Conservation (phyloP, 2,888 invertebrate genomes). For the Achlya flavicornis region DNA sequence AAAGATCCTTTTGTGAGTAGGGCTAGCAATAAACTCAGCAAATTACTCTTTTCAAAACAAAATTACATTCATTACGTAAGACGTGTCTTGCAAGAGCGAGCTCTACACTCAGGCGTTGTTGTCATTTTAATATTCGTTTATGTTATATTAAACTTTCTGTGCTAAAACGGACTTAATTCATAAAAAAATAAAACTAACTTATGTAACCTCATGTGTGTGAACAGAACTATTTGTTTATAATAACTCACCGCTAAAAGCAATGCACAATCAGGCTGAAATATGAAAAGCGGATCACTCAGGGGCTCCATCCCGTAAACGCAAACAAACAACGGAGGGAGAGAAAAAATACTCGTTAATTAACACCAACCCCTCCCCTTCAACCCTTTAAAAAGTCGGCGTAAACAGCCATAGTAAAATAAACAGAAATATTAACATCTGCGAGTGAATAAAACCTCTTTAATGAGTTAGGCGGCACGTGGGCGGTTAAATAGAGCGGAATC, state of each 20-base stretch:
- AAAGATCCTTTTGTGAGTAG: no score
- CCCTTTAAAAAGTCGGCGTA: conserved; percentile 6
- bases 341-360: conserved; percentile 5
- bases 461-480: not conserved
- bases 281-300: conserved; percentile 7
- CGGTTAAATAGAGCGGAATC: not conserved
- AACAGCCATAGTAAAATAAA: not conserved
- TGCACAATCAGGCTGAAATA: not conserved
- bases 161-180: no score
- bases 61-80: no score
- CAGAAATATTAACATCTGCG: conserved; percentile 6
- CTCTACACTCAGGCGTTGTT: no score
- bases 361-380: not conserved
- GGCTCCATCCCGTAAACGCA: not conserved
- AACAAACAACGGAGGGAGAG: not conserved
- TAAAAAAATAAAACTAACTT: no score
- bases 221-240: not conserved
- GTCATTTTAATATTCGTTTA: no score
- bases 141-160: no score
- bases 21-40: no score
- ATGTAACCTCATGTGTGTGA: not conserved
- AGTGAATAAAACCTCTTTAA: conserved; percentile 4
- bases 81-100: no score
- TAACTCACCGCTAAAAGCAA: conserved; percentile 3
- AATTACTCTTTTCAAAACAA: no score